Conservation (phyloP, 64 coral and sea anemone species). For the Astreopora myriophthalma region DNA sequence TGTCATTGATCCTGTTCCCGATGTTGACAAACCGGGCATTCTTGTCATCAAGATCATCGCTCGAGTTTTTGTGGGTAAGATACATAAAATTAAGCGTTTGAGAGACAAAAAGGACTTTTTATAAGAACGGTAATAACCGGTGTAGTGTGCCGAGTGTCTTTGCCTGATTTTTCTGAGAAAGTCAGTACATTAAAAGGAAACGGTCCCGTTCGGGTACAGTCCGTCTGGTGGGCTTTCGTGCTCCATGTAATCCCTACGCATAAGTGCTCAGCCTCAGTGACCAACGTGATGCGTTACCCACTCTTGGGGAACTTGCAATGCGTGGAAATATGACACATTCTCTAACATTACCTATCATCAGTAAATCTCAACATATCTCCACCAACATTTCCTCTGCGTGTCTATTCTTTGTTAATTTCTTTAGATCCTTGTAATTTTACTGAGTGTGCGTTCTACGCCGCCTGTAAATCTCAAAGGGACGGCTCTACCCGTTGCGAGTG, state of each 20-base stretch:
- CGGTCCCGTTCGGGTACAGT: no score
- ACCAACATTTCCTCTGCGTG: background rate
- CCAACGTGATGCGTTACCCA: no score
- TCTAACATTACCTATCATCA: background rate
- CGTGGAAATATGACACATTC: background rate
- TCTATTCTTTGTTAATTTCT: background rate
- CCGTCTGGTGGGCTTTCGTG: no score
- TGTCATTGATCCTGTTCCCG: background rate
- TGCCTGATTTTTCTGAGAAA: no score
- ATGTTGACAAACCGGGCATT: background rate
- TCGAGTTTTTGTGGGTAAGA: background rate
- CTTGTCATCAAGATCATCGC: background rate
- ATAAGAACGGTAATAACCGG: no score
- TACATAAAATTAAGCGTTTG: background rate
- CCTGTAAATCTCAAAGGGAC: slow-evolving; percentile 69
- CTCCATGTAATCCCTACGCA: no score
- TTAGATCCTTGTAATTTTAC: slow-evolving; percentile 79
- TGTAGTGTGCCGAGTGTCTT: no score
- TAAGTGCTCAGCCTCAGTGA: no score
- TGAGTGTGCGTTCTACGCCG: slow-evolving; percentile 67
- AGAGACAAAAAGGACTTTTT: background rate
- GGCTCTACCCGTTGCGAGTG: slow-evolving; percentile 51
- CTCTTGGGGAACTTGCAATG: no score
- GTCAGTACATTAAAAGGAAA: no score
- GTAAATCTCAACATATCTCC: background rate